Evolutionary conservation across 2,888 invertebrate genomes (phyloP), one percentile per base, ranked within the genome.

Genomic region (Mesorhabditis sp.): DNA sequence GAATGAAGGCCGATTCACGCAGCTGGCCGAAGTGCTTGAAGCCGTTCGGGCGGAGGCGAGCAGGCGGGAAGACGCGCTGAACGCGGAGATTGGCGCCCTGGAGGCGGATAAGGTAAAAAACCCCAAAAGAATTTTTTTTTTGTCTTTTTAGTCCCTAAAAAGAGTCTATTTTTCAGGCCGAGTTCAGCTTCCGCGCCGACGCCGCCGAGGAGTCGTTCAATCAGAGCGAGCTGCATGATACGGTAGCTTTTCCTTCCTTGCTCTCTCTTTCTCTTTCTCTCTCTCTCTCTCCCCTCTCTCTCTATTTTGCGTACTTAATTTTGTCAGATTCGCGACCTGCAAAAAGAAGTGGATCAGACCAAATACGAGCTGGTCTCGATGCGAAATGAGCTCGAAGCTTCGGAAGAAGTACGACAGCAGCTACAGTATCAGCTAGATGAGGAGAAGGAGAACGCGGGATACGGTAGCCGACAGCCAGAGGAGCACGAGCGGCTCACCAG

Each of bases 151-250:
- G 28, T 28, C 28, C 28, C 28, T 28, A 28, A 28, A 28, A 28
- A 28, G 2, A 28, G 28, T 28, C 28, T 28, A 50, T 13, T 50
- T 50, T 50, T 50, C 58, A 50, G 58, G n/a, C n/a, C 58, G 58
- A 50, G 58, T n/a, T 50, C 10, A 50, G 58, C n/a, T 50, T 50
- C 58, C 58, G 58, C 7, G 58, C 2, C 10, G 58, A 50, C 7
- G n/a, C 7, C 58, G 58, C 58, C 58, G 58, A 50, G 58, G 58
- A 50, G n/a, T 50, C 58, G n/a, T 50, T 50, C 58, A 50, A 50
- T 50, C n/a, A 13, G 58, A 50, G 58, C 58, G 58, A 50, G 7
- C 58, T 50, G 7, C 58, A 50, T 2, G 58, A 50, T 13, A 50
- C 58, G 58, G 58, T 50, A 50, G n/a, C 2, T 50, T 50, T n/a